Evolutionary conservation across 2,113 vertebrate species (phyloP), one percentile per base, ranked within the genome.

Genomic region (Capra hircus): DNA sequence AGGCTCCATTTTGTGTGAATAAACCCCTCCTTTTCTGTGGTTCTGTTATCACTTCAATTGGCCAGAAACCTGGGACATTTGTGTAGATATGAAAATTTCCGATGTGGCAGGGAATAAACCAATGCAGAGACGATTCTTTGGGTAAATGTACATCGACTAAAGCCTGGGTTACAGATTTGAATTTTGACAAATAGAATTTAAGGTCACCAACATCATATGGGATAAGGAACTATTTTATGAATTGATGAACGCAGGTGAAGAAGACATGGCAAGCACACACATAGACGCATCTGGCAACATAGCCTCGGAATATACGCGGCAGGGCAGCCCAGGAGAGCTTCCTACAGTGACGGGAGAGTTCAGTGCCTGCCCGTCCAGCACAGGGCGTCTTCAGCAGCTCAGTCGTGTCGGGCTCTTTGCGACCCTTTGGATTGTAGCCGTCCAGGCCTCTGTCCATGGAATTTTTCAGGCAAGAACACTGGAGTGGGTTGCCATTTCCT

Each of bases 331-430:
- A 16, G 40, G 4, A 27, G 40, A 62, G 13, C 27, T 60, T 91
- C 43, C 52, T 40, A 15, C 14, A 57, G 1, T 25, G 1, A 36
- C 14, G 33, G 27, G 50, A 43, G 86, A 19, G 21, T 16, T 48
- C 48, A 17, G 1, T 48, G 6, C 27, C 36, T 67, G 27, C 21
- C 16, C 50, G 55, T 78, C 43, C 27, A n/a, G 0, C 10, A 10
- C 9, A 25, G 7, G 15, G 28, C 6, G 2, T 62, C 60, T 30
- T 30, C 28, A 15, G 60, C 14, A 0, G 28, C 28, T 62, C 60
- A 30, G 60, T 15, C 0, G 0, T 62, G 60, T 30, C 28, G 0
- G 6, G 30, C 28, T 30, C 6, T 62, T 62, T 30, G 60, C 6
- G 1, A 62, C 1, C 28, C 60, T 62, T 62, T 7, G 28, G 28